A percentile compares a stretch with the other conserved stretches of the same genome.
Evolutionary conservation across 1,140 invertebrate genomes (phyloP).

Genomic region (Solenopsis fugax): DNA sequence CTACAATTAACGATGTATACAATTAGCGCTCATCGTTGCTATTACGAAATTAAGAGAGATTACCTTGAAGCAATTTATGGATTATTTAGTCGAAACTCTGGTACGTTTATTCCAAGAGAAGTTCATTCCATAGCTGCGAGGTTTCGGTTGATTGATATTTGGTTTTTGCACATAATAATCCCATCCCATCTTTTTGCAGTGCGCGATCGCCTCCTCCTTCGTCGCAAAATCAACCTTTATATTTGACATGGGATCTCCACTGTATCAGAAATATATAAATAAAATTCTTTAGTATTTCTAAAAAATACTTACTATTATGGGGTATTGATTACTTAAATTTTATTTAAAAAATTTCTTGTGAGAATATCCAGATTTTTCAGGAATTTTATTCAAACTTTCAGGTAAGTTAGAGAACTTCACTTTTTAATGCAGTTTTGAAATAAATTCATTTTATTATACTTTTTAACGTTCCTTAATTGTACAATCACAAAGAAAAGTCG

Average conservation of each 20-base stretch:
- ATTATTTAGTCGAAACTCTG: conserved; percentile 97
- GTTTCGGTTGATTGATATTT: conserved; percentile 87
- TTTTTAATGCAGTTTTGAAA: no score
- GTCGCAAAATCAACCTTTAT: conserved; percentile 93
- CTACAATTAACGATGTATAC: not conserved
- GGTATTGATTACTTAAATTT: no score
- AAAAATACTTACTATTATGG: no score
- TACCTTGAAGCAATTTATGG: not conserved
- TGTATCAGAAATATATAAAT: conserved; percentile 83
- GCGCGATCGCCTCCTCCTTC: conserved; percentile 95
- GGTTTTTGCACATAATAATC: conserved; percentile 93
- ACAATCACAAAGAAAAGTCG: no score
- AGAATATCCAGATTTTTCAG: no score
- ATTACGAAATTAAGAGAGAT: not conserved
- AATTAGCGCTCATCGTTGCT: not conserved
- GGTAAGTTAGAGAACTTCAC: no score
- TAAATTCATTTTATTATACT: no score
- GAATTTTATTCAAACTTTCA: no score
- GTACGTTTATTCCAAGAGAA: conserved; percentile 99
- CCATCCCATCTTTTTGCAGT: conserved; percentile 99
- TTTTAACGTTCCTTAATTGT: no score
- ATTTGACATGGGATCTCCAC: conserved; percentile 98
- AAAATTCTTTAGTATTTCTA: not conserved
- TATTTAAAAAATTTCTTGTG: no score
- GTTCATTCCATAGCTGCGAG: conserved; percentile 97